Conservation (phyloP, 2,113 vertebrate genomes). For the Thinocorus orbignyianus region DNA sequence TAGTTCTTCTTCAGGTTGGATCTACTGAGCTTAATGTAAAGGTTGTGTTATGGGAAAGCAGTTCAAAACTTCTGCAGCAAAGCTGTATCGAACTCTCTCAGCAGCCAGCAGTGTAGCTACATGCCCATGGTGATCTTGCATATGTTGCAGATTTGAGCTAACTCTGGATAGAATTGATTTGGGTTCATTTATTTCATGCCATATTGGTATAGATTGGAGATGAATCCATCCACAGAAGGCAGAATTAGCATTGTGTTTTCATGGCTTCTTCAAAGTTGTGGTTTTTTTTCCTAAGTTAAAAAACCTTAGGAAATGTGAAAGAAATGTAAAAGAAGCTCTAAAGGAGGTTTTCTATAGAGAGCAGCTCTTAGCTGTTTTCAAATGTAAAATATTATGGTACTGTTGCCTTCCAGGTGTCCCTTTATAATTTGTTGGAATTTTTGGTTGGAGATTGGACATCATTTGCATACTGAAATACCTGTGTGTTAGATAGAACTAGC, state of each 20-base stretch:
- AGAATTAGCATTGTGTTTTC: not conserved
- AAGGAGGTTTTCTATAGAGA: not conserved
- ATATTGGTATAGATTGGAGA: not conserved
- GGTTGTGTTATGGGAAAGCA: not conserved
- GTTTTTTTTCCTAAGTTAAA: not conserved
- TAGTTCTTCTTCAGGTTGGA: not conserved
- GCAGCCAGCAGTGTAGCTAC: not conserved
- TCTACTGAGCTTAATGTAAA: not conserved
- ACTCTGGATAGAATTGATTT: not conserved
- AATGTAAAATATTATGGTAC: not conserved
- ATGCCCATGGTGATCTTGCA: not conserved
- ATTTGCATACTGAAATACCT: not conserved
- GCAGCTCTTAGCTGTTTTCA: not conserved
- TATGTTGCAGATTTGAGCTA: not conserved
- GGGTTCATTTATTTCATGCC: not conserved
- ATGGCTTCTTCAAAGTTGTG: too few species aligned
- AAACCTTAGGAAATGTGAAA: not conserved
- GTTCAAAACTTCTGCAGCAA: not conserved
- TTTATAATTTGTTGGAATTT: not conserved
- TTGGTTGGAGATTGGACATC: not conserved
- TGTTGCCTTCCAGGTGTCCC: not conserved
- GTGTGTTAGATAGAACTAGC: not conserved
- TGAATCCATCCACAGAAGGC: not conserved
- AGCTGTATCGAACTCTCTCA: not conserved
- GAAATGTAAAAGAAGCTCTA: not conserved